Base-by-base conservation (phyloP, 2,113 vertebrate species). In the Neotoma lepida region DNA sequence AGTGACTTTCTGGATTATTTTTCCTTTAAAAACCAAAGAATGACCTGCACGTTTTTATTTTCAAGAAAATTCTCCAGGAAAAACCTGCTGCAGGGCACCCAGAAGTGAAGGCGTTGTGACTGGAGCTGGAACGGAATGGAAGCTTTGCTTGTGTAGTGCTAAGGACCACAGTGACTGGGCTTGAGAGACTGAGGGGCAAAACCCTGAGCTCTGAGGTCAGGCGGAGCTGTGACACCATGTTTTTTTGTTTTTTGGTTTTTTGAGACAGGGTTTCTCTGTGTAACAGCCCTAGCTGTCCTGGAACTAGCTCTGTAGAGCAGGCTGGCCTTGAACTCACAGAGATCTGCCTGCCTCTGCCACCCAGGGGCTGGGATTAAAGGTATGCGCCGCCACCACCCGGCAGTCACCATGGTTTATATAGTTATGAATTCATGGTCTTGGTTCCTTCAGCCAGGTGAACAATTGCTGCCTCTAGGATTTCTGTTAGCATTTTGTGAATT, bases 341-440 rank as follows among this genome's bases (percentile, higher is more conserved):
- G 14, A 51, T 51, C 51, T 51, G 51, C 51, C 51, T 51, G 51
- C 13, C 51, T 51, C 51, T 51, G 51, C 51, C 51, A 13, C 14
- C 51, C 51, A 51, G 14, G 51, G 12, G 13, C 13, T 51, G 51
- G 51, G 51, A 51, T 51, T 51, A 51, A 51, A 51, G 51, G 13
- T 3, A 2, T 51, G 51, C 13, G 51, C 51, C 51, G 14, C 51
- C 51, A 51, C 51, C 13, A 3, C 51, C 51, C 14, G 51, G 13
- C 13, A 13, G 51, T 13, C 51, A 51, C 51, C 49, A 61, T 64
- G 68, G 49, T 39, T 86, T 82, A 18, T n/a, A 91, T 35, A 39
- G 58, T 66, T 68, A 93, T 46, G 44, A 92, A 82, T 63, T 81
- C 92, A 54, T 94, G 61, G 64, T 49, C n/a, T 88, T 85, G 61